These are phyloP conservation scores for Philereme vetulata DNA, from an alignment of 2,888 invertebrate species.

Conservation along the genomic window DNA sequence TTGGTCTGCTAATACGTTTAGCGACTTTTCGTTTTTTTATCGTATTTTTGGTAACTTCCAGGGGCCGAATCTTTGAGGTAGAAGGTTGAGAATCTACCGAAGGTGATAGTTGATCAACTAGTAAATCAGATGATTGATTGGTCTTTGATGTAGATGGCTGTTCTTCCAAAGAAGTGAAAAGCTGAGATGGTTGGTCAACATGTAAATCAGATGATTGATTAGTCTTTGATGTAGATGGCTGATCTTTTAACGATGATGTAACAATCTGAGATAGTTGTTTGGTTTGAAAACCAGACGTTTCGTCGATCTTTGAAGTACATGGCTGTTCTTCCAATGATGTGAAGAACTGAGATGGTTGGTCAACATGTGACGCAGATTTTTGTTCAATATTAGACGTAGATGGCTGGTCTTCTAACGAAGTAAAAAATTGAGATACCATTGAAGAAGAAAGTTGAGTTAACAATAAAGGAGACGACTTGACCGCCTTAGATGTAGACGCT, in stretches of 20 bases:
- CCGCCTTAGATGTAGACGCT: not conserved
- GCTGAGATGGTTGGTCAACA: not conserved
- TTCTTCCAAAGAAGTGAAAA: no score
- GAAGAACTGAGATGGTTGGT: not conserved
- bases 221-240: not conserved
- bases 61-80: no score
- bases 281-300: not conserved
- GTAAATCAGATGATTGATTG: conserved; percentile 6
- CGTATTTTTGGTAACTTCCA: not conserved
- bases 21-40: conserved; percentile 10
- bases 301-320: not conserved
- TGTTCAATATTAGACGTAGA: no score
- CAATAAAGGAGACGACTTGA: conserved; percentile 6
- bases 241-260: no score
- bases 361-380: no score
- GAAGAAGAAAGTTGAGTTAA: conserved; percentile 14
- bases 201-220: not conserved
- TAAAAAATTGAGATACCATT: conserved; percentile 16
- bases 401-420: conserved; percentile 1
- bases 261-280: not conserved
- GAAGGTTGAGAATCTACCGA: no score
- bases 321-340: not conserved
- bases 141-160: not conserved
- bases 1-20: conserved; percentile 17
- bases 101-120: not conserved